Evolutionary conservation across 2,888 invertebrate species (phyloP).

Genomic region (Thecocarcelia acutangulata): DNA sequence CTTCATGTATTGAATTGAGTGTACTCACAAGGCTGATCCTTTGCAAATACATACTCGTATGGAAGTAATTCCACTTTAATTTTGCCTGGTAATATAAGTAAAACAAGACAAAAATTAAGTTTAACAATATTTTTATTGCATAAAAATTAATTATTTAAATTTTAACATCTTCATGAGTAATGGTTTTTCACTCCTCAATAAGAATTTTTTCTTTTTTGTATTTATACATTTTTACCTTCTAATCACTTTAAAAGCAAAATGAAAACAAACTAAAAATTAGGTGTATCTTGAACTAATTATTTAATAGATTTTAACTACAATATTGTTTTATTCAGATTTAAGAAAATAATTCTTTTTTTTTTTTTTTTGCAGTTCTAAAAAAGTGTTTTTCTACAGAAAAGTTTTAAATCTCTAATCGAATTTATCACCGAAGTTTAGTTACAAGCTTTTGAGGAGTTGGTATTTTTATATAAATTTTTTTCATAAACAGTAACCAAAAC

Average conservation of each 20-base stretch:
- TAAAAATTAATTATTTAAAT: slow-evolving; percentile 61
- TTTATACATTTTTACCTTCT: slow-evolving; percentile 52
- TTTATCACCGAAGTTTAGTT: slow-evolving; percentile 2
- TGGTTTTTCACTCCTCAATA: slow-evolving; percentile 20
- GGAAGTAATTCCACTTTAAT: no score
- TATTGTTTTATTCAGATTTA: slow-evolving; percentile 38
- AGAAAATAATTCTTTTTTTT: slow-evolving; percentile 38
- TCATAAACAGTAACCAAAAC: slow-evolving; percentile 11
- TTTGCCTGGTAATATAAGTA: no score
- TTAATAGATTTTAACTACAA: slow-evolving; percentile 45
- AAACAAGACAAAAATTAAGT: slow-evolving; percentile 8
- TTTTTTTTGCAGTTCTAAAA: neutral
- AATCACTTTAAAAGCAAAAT: slow-evolving; percentile 44
- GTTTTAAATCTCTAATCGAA: neutral
- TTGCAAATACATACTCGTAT: no score
- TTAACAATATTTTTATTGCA: slow-evolving; percentile 66
- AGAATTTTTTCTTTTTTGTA: slow-evolving; percentile 33
- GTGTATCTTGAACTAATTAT: slow-evolving; percentile 37
- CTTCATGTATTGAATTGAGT: no score
- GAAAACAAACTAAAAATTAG: slow-evolving; percentile 25
- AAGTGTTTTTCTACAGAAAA: slow-evolving; percentile 6
- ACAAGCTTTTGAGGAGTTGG: neutral
- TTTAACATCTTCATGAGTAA: slow-evolving; percentile 43
- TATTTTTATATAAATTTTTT: slow-evolving; percentile 16
- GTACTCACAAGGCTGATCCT: no score